Percentiles rank a stretch among this genome's conserved stretches.
These are phyloP conservation scores for Parauchenoglanis ngamensis DNA, from an alignment of 2,797 vertebrate species.

Conservation along the genomic window DNA sequence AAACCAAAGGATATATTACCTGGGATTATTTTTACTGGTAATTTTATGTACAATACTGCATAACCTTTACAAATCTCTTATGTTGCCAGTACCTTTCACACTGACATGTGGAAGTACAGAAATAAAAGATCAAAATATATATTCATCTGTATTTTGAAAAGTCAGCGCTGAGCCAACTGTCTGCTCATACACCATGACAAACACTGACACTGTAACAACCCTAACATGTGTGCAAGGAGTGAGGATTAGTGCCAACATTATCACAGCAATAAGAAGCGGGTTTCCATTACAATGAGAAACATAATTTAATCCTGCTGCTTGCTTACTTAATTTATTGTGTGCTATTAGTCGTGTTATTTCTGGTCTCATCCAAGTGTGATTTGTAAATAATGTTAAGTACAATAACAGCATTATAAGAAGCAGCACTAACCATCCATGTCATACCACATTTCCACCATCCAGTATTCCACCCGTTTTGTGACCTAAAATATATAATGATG, in stretches of 20 bases:
- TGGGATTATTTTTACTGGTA: background rate
- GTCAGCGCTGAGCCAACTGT: background rate
- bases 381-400: background rate
- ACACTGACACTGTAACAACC: background rate
- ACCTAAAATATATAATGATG: constrained; percentile 6
- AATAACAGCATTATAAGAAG: constrained; percentile 29
- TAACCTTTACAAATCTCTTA: background rate
- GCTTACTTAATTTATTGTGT: background rate
- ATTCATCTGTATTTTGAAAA: background rate
- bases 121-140: background rate
- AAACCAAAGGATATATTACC: background rate
- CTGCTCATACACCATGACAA: background rate
- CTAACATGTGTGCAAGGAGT: background rate
- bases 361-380: background rate
- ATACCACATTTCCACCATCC: constrained; percentile 70
- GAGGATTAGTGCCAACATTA: background rate
- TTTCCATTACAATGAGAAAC: background rate
- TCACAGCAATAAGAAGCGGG: background rate
- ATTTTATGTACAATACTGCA: background rate
- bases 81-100: background rate
- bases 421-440: constrained; percentile 66
- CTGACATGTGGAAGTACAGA: background rate
- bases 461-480: background rate
- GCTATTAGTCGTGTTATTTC: background rate
- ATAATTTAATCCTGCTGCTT: background rate